Evolutionary conservation across 2,888 invertebrate species (phyloP), one percentile per base, ranked within the genome.

Genomic region (Sylvicola cinctus): DNA sequence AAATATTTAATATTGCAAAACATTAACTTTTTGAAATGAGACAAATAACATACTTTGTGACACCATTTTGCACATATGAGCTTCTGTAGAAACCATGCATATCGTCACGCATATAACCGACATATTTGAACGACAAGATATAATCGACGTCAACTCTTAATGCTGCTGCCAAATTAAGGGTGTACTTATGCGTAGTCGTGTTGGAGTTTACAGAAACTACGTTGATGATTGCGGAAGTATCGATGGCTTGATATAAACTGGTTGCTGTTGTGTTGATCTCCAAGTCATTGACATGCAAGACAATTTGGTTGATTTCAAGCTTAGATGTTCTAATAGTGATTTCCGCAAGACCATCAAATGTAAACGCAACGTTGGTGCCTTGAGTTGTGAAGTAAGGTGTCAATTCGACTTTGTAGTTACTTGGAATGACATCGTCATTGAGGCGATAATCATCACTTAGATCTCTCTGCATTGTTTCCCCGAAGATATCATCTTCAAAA

Each of bases 51-150:
- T 28, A 28, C 28, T 13, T 28, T 8, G 28, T 28, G 4, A 28
- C 14, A 5, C 28, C 28, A 13, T 28, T 28, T 6, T 15, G n/a
- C 8, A 36, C 38, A 15, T 38, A 60, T 6, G 49, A 49, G 39
- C 54, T 55, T 34, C 58, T 53, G 44, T 66, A 66, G 45, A 67
- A 66, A 4, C 66, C 66, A 15, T 54, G 51, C 49, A 66, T 55
- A 38, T 61, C 55, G 39, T 63, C 61, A 27, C 52, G 54, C 65
- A 69, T 65, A 2, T 55, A 48, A 33, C 61, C 65, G 0, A 48
- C 52, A 36, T 66, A 70, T 2, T 50, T 47, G 35, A 67, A 61
- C 7, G 44, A 49, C 3, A 69, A 40, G 0, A 57, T 55, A 36
- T 68, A 68, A 2, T 51, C 48, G 2, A 37, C 43, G 1, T 48